Evolutionary conservation across 2,113 vertebrate species (phyloP).

Genomic region (Mirza zaza): DNA sequence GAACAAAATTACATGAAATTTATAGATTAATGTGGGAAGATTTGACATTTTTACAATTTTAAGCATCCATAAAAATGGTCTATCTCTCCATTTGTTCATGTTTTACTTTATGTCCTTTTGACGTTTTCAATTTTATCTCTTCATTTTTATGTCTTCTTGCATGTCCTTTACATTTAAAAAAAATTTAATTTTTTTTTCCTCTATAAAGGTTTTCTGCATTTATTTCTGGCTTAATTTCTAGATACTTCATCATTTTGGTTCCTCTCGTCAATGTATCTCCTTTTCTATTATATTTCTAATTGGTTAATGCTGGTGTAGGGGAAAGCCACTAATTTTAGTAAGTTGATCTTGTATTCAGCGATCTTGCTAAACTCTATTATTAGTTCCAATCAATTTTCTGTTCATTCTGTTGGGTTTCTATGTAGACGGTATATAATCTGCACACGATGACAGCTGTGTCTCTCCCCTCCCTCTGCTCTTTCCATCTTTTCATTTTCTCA

Average conservation of each 20-base stretch:
- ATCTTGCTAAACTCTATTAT: conserved; percentile 40
- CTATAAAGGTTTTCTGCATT: neutral
- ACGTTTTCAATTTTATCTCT: conserved; percentile 2
- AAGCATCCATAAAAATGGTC: conserved; percentile 3
- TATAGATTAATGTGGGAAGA: conserved; percentile 67
- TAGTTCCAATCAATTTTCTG: conserved; percentile 38
- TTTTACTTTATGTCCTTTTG: neutral
- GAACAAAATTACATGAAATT: conserved; percentile 68
- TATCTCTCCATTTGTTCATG: neutral
- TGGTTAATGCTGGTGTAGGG: conserved; percentile 32
- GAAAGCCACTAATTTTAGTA: conserved; percentile 50
- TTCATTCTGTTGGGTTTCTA: conserved; percentile 29
- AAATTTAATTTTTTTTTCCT: neutral
- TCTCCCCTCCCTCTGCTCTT: neutral
- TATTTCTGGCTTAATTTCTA: conserved; percentile 42
- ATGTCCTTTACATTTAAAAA: neutral
- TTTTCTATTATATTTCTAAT: conserved; percentile 49
- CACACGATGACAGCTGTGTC: neutral
- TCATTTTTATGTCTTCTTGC: neutral
- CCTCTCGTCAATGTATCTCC: neutral
- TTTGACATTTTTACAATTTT: conserved; percentile 51
- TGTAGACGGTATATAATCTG: neutral
- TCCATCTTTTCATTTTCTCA: neutral
- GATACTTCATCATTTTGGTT: neutral
- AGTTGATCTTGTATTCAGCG: conserved; percentile 35